These are phyloP conservation scores for Halichondria panicea DNA, from an alignment of 37 sponge, comb jelly and placozoan genomes.

Conservation along the genomic window DNA sequence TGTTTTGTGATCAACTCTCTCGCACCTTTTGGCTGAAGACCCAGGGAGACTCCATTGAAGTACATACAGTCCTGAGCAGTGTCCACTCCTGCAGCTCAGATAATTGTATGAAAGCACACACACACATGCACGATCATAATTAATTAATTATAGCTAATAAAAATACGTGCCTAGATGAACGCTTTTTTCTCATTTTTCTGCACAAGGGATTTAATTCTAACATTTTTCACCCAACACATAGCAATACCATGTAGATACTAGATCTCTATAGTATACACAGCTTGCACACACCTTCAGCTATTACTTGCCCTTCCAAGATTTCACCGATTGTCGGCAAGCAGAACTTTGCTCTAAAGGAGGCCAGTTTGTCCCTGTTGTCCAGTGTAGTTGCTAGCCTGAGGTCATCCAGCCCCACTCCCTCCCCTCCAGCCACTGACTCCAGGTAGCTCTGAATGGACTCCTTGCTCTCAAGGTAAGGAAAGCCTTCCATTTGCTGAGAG, in stretches of 20 bases:
- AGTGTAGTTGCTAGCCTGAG: slow-evolving; percentile 40
- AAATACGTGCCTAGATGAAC: no score
- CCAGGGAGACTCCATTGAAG: slow-evolving; percentile 85
- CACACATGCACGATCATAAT: no score
- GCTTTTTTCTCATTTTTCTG: no score
- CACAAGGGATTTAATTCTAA: no score
- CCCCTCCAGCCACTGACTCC: slow-evolving; percentile 13
- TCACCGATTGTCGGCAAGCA: slow-evolving; percentile 47
- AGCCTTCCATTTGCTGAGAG: no score
- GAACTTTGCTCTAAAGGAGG: slow-evolving; percentile 43
- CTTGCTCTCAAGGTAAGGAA: slow-evolving; percentile 21
- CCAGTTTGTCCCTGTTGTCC: slow-evolving; percentile 59
- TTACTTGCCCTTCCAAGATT: slow-evolving; percentile 23
- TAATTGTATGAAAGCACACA: no score
- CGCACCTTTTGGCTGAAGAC: slow-evolving; percentile 78
- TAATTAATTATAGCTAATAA: no score
- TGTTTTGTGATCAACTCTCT: slow-evolving; percentile 26
- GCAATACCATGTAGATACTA: no score
- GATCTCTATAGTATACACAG: no score
- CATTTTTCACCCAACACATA: no score
- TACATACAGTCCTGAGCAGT: slow-evolving; percentile 62
- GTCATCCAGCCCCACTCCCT: slow-evolving; percentile 22
- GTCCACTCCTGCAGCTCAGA: slow-evolving; percentile 64
- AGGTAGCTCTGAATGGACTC: slow-evolving; percentile 40
- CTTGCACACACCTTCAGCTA: slow-evolving; percentile 7